phyloP scores from a whole-genome alignment of 2,888 invertebrate species.

The Drosophila sordidula region DNA sequence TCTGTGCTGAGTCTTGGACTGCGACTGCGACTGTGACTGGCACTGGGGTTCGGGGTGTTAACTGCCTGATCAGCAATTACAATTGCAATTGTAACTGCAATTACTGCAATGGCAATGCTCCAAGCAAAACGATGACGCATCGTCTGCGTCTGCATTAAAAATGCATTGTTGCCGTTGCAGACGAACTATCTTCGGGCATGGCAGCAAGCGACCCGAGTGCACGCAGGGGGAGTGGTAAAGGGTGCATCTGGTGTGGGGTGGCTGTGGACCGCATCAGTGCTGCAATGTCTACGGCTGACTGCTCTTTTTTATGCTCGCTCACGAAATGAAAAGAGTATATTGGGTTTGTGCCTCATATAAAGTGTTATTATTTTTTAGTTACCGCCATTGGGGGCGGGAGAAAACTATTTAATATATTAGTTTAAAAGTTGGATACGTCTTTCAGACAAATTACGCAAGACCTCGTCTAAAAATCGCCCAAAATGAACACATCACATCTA shows the following conservation, averaged over 20 bases:
- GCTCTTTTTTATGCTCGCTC: slow-evolving; percentile 6
- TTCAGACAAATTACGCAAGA: too few relatives aligned
- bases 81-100: slow-evolving; percentile 50
- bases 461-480: too few relatives aligned
- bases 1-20: slow-evolving; percentile 1
- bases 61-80: slow-evolving; percentile 72
- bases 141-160: slow-evolving; percentile 76
- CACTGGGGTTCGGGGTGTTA: slow-evolving; percentile 51
- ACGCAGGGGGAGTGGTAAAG: neutral
- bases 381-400: too few relatives aligned
- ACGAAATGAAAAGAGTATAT: too few relatives aligned
- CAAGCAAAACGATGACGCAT: slow-evolving; percentile 70
- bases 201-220: slow-evolving; percentile 14
- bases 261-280: slow-evolving; percentile 13
- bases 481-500: too few relatives aligned
- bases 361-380: too few relatives aligned
- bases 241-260: neutral
- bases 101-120: slow-evolving; percentile 41
- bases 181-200: slow-evolving; percentile 65
- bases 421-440: too few relatives aligned
- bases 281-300: slow-evolving; percentile 1
- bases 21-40: slow-evolving; percentile 11
- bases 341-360: too few relatives aligned
- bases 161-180: slow-evolving; percentile 62
- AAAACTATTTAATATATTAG: too few relatives aligned